Evolutionary conservation across 2,113 vertebrate genomes (phyloP), one percentile per base, ranked within the genome.

Genomic region (Gnathonemus longibarbis): DNA sequence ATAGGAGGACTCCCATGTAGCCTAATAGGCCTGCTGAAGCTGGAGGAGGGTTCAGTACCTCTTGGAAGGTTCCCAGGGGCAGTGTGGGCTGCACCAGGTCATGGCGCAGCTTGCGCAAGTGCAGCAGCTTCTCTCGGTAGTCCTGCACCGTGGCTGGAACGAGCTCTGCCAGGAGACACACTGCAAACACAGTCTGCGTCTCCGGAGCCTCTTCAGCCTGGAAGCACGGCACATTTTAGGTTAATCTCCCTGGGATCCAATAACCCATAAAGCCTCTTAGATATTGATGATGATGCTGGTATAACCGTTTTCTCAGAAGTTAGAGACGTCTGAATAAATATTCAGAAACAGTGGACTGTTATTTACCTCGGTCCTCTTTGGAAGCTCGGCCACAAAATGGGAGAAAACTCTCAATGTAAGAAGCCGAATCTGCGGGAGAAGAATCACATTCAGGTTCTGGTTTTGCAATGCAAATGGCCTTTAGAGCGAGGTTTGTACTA

Each of bases 61-160:
- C 97, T 53, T 97, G 95, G 90, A 98, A 96, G 3, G 94, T 94
- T 13, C 97, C 97, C 21, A 58, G 93, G 0, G 96, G 96, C 89
- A 96, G 90, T n/a, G 94, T 58, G 35, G 94, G 91, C 91, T 95
- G 96, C 56, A 97, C 97, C 91, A 97, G 93, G 90, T 99, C 98
- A 21, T 96, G 96, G 4, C 98, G 97, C 49, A 99, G 95, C 92
- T 98, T 99, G 7, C 97, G 95, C 88, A 99, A 91, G 89, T 99
- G 97, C 2, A 99, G 97, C 45, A 99, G 96, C 91, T 99, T 99
- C 50, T 99, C 98, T 91, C 98, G 96, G 94, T 99, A 99, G 93
- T 99, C 97, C 88, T 96, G 97, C 87, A 99, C 96, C 0, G 97
- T 97, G 5, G 98, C 98, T 0, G 98, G 97, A 24, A 99, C 96